phyloP scores from a whole-genome alignment of 2,113 vertebrate genomes.

The Mormoops blainvillei region DNA sequence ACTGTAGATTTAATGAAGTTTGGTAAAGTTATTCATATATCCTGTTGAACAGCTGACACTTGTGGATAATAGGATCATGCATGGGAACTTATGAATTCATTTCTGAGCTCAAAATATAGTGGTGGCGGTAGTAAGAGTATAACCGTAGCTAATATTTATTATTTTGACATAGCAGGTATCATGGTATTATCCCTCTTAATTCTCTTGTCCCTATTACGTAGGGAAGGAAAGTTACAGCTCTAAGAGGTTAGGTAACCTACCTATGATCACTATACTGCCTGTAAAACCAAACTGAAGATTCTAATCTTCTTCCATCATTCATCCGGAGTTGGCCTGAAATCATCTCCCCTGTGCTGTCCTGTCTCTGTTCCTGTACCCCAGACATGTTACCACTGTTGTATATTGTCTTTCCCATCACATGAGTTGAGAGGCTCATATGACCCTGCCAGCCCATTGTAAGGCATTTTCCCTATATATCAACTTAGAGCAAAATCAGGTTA shows the following conservation, averaged over 20 bases:
- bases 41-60: background rate
- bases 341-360: background rate
- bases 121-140: too few relatives aligned
- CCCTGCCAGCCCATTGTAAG: background rate
- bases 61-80: background rate
- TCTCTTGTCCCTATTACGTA: background rate
- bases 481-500: background rate
- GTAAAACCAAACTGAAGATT: background rate
- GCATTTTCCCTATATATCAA: background rate
- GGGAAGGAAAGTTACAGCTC: background rate
- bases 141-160: background rate
- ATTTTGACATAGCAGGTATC: background rate
- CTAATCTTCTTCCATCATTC: background rate
- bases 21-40: background rate
- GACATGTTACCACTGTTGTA: background rate
- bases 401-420: background rate
- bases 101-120: background rate
- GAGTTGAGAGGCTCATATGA: background rate
- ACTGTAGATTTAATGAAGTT: background rate
- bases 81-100: background rate
- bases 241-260: background rate
- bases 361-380: background rate
- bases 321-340: background rate
- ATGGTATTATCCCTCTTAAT: background rate
- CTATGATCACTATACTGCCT: background rate